These are phyloP conservation scores for Balanococcus diminutus DNA, from an alignment of 2,888 invertebrate species.

Conservation along the genomic window DNA sequence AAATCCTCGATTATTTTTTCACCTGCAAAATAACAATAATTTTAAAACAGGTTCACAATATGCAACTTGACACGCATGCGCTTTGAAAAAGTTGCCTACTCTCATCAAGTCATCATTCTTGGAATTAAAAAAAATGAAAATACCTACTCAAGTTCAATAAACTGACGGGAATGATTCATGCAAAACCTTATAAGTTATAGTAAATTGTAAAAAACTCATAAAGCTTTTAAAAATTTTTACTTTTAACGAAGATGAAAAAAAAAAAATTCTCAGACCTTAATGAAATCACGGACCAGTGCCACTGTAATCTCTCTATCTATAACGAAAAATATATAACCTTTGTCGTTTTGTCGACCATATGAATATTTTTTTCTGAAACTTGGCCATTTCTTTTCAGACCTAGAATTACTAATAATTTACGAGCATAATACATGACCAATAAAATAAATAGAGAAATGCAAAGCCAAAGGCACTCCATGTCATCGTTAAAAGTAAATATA, in stretches of 20 bases:
- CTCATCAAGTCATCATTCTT: neutral
- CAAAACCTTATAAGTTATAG: neutral
- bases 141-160: neutral
- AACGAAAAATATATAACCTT: too few relatives aligned
- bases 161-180: neutral
- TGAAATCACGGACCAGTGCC: conserved; percentile 3
- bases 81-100: neutral
- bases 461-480: conserved; percentile 16
- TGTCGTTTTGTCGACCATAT: too few relatives aligned
- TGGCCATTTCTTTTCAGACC: conserved; percentile 24
- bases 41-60: neutral
- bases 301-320: too few relatives aligned
- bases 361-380: neutral
- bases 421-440: conserved; percentile 33
- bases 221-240: neutral
- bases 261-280: neutral
- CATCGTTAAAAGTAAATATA: conserved; percentile 36
- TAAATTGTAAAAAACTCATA: neutral
- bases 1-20: neutral
- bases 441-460: neutral
- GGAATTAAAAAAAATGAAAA: neutral
- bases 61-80: neutral
- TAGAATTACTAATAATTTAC: conserved; percentile 42
- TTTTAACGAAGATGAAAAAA: neutral
- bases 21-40: neutral